phyloP scores from a whole-genome alignment of 2,888 invertebrate species.

The Eurytoma californica region DNA sequence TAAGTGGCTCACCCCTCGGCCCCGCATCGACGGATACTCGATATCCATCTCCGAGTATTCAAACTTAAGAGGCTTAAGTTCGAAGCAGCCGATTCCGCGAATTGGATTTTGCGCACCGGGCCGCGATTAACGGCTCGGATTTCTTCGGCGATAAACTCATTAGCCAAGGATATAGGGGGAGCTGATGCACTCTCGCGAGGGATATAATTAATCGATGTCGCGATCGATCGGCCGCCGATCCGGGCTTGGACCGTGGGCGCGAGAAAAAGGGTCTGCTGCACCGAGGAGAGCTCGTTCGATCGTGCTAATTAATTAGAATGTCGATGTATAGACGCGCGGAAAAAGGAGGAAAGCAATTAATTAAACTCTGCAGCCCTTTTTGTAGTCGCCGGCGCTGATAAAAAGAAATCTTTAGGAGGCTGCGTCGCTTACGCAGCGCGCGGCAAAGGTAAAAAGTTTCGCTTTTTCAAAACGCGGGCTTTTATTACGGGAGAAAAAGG shows the following conservation, averaged over 20 bases:
- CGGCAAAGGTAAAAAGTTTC: background rate
- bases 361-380: constrained; percentile 2
- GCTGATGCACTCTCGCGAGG: background rate
- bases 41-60: constrained; percentile 10
- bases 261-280: no score
- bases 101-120: constrained; percentile 34
- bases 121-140: background rate
- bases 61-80: constrained; percentile 37
- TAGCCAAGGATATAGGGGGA: background rate
- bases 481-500: background rate
- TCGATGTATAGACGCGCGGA: background rate
- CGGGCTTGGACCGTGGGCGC: background rate
- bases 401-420: no score
- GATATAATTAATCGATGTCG: constrained; percentile 30
- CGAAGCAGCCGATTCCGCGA: constrained; percentile 8
- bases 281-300: background rate
- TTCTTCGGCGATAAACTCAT: constrained; percentile 28
- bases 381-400: no score
- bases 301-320: constrained; percentile 49
- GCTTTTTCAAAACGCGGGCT: background rate
- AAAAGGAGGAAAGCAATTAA: constrained; percentile 40
- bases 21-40: background rate
- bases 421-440: background rate
- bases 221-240: background rate
- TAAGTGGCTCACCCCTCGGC: background rate